These are phyloP conservation scores for Oxyruncus cristatus DNA, from an alignment of 2,113 vertebrate species.

Conservation along the genomic window DNA sequence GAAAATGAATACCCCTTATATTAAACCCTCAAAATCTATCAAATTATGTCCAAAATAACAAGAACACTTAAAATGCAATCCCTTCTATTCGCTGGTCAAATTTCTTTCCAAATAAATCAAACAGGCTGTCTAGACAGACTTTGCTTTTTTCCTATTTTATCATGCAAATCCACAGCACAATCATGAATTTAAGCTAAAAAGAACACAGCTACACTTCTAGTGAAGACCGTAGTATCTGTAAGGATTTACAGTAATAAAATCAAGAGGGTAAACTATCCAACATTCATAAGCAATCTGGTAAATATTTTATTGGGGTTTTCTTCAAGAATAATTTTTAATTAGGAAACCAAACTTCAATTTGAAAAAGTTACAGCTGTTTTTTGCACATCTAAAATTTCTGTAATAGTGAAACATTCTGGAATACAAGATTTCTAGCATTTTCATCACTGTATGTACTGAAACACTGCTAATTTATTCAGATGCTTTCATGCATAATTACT, in stretches of 20 bases:
- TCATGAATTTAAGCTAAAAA: background rate
- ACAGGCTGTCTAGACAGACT: background rate
- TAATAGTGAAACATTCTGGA: background rate
- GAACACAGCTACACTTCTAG: background rate
- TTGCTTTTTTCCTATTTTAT: background rate
- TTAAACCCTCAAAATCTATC: background rate
- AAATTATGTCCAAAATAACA: background rate
- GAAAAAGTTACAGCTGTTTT: background rate
- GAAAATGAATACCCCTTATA: background rate
- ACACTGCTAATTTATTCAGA: slow-evolving; percentile 24
- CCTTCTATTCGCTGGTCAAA: background rate
- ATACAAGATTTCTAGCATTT: background rate
- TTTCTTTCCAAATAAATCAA: background rate
- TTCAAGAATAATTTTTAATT: slow-evolving; percentile 1
- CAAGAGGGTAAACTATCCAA: background rate
- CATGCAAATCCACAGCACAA: background rate
- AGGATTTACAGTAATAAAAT: background rate
- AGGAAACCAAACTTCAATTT: background rate
- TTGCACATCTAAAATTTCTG: background rate
- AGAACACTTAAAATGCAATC: background rate
- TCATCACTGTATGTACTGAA: background rate
- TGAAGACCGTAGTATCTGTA: background rate
- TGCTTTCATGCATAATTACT: slow-evolving; percentile 41
- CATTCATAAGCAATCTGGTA: background rate
- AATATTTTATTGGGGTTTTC: background rate